Conservation (phyloP, 2,888 invertebrate genomes). For the Scaptomyza reducta region DNA sequence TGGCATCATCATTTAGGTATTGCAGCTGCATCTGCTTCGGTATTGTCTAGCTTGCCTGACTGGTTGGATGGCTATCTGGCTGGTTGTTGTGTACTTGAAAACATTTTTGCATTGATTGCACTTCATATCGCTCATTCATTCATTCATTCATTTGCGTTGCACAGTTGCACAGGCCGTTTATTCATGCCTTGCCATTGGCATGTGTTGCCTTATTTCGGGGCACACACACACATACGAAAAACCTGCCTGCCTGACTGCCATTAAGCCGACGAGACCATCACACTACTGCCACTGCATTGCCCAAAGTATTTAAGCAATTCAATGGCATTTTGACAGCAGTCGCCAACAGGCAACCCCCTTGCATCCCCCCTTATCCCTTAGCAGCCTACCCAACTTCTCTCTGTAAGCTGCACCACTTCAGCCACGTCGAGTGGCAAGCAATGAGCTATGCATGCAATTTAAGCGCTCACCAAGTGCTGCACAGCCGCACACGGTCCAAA, state of each 20-base stretch:
- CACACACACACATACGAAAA: conserved; percentile 53
- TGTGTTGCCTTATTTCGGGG: conserved; percentile 66
- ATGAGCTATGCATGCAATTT: conserved; percentile 80
- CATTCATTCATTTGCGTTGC: conserved; percentile 33
- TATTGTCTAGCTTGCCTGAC: conserved; percentile 36
- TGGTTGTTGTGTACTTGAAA: conserved; percentile 56
- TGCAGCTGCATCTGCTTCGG: conserved; percentile 56
- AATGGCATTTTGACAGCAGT: conserved; percentile 74
- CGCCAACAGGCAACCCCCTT: conserved; percentile 12
- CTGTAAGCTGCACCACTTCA: conserved; percentile 55
- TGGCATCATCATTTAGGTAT: conserved; percentile 10
- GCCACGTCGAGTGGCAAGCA: conserved; percentile 72
- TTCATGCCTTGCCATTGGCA: conserved; percentile 68
- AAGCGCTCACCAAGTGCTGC: conserved; percentile 54
- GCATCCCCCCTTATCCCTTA: background rate
- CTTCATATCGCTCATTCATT: conserved; percentile 72
- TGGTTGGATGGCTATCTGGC: conserved; percentile 24
- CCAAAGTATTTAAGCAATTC: conserved; percentile 78
- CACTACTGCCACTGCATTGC: conserved; percentile 33
- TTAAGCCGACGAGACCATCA: conserved; percentile 49
- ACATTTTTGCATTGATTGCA: conserved; percentile 82
- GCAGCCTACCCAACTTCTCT: background rate
- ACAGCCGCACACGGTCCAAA: conserved; percentile 30
- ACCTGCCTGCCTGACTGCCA: conserved; percentile 39
- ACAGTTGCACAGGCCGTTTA: conserved; percentile 49